Base-by-base conservation (phyloP, 2,888 invertebrate genomes). In the Cacoxenus indagator region DNA sequence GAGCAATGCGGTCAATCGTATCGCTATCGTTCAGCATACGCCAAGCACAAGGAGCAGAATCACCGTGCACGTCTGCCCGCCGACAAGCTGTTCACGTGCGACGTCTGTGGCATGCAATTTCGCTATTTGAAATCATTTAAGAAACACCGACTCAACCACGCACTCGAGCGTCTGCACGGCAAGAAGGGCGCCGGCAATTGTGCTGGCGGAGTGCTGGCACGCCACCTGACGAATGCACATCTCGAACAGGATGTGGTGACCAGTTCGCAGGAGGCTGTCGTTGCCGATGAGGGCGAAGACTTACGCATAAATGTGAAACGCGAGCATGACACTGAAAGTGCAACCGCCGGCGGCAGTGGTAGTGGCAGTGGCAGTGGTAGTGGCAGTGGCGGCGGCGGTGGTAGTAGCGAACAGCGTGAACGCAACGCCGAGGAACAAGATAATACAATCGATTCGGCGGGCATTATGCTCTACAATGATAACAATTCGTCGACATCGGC, bases 1-100 rank as follows among this genome's bases (percentile, higher is more conserved):
- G 96, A 96, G 83, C 96, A 96, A 86, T 96, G 96, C 87, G 96
- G 96, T 4, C 96, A 96, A 84, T 94, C 95, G 83, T 96, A 96
- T 89, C 92, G 94, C 76, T 96, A 96, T 87, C 91, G 95, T 70
- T 96, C 95, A 48, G 95, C 96, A 43, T 93, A 93, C 86, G 92
- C 93, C 61, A 93, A 93, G 84, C 96, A 96, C 85, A 92, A 95
- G 65, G 96, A 96, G 86, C 96, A 96, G 86, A 96, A 96, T 85
- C 96, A 96, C 85, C 92, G 95, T 22, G 95, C 96, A 2, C 90
- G 95, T 19, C 90, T 96, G 55, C 96, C 96, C 1, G 96, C 96
- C 27, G 96, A 96, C 87, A 96, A 96, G 87, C 91, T 96, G 19
- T 96, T 96, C 89, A 95, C 95, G 22, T 96, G 96, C 85, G 96